Conservation (phyloP, 2,797 vertebrate species). For the Delichon dasypus region DNA sequence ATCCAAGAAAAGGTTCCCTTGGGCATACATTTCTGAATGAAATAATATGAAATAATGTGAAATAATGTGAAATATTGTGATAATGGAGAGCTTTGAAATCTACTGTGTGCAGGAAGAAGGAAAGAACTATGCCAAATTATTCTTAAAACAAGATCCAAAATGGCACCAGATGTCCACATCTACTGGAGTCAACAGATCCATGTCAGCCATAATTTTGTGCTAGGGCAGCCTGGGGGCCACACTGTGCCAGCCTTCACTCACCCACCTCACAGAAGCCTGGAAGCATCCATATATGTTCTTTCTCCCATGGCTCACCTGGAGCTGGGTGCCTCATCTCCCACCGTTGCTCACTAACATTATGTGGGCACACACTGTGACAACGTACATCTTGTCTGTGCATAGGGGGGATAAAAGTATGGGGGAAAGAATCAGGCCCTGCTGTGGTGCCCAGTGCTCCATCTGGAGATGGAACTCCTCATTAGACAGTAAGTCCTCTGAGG, state of each 20-base stretch:
- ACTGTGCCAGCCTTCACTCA: neutral
- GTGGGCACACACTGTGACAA: neutral
- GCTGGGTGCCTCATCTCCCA: neutral
- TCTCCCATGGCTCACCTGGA: neutral
- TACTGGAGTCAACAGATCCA: neutral
- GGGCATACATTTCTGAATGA: neutral
- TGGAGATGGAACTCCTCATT: neutral
- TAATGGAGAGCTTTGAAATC: neutral
- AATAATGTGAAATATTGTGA: neutral
- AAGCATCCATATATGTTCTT: neutral
- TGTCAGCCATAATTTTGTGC: neutral
- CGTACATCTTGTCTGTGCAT: neutral
- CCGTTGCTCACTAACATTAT: accelerated
- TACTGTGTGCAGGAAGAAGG: neutral
- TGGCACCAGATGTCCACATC: accelerated
- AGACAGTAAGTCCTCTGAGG: neutral
- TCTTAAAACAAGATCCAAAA: neutral
- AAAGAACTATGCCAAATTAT: neutral
- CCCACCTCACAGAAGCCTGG: neutral
- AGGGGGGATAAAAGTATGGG: accelerated
- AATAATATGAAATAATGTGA: neutral
- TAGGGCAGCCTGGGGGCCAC: neutral
- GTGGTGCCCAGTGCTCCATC: neutral
- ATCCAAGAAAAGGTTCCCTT: neutral
- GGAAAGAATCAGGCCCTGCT: neutral